Evolutionary conservation across 2,797 vertebrate genomes (phyloP).

Genomic region (Kryptolebias ocellatus): DNA sequence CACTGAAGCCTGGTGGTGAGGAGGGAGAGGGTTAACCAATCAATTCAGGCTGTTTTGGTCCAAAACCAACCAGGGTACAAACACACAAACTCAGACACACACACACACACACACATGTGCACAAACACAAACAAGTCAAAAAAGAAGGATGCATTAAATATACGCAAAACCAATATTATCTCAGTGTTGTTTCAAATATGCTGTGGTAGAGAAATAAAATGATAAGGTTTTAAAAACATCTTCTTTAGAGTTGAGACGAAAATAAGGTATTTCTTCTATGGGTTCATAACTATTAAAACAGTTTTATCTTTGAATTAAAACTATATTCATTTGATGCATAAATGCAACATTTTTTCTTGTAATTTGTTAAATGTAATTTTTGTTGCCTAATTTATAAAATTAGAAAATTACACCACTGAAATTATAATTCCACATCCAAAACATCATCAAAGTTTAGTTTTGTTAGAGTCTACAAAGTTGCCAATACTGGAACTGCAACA

Average conservation of each 20-base stretch:
- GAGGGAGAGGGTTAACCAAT: conserved; percentile 34
- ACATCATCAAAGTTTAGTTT: no score
- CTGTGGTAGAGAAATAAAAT: not conserved
- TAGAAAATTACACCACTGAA: no score
- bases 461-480: no score
- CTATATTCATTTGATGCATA: not conserved
- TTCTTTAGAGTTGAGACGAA: not conserved
- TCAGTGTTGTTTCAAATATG: not conserved
- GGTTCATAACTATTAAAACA: not conserved
- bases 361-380: no score
- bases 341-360: no score
- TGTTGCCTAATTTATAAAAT: no score
- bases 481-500: no score
- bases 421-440: no score
- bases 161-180: not conserved
- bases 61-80: conserved; percentile 8
- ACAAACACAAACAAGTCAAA: conserved; percentile 1
- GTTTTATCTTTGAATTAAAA: not conserved
- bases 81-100: not conserved
- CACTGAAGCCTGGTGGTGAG: conserved; percentile 19
- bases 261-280: not conserved
- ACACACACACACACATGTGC: not conserved
- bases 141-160: conserved; percentile 1
- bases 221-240: not conserved
- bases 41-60: conserved; percentile 27